Evolutionary conservation across 2,888 invertebrate species (phyloP).

Genomic region (Drosophila dives): DNA sequence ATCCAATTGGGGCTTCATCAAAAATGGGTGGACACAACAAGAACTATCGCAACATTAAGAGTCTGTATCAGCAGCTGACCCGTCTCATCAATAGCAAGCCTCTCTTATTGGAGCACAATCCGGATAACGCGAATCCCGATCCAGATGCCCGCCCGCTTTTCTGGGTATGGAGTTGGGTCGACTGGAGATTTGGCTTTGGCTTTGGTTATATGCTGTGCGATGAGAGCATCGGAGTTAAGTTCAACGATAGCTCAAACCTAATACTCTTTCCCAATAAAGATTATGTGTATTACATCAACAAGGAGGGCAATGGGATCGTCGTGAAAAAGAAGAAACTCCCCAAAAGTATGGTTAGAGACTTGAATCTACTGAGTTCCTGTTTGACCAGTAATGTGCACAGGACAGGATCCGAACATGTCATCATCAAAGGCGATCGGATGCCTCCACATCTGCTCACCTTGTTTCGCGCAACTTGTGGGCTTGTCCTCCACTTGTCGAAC

Average conservation of each 20-base stretch:
- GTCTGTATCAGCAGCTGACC: constrained; percentile 82
- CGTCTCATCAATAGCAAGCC: constrained; percentile 84
- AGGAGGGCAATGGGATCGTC: constrained; percentile 95
- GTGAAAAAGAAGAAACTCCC: constrained; percentile 94
- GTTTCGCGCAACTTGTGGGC: no score
- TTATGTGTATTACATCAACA: constrained; percentile 98
- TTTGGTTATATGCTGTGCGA: constrained; percentile 99
- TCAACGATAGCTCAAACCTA: constrained; percentile 98
- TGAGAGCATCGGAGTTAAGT: constrained; percentile 99
- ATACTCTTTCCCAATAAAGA: constrained; percentile 96
- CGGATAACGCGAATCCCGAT: constrained; percentile 95
- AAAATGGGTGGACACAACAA: no score
- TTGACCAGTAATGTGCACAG: no score
- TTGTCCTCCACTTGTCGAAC: no score
- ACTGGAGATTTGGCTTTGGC: constrained; percentile 99
- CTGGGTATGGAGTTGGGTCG: constrained; percentile 99
- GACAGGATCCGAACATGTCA: no score
- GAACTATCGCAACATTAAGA: constrained; percentile 84
- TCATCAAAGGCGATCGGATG: no score
- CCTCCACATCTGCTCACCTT: no score
- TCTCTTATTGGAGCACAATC: constrained; percentile 85
- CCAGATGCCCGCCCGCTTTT: constrained; percentile 97
- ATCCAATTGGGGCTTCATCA: no score
- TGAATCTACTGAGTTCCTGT: constrained; percentile 91
- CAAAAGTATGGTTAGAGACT: constrained; percentile 93